Base-by-base conservation (phyloP, 92 coral and sea anemone species). In the Umimayanthus chanpuru region DNA sequence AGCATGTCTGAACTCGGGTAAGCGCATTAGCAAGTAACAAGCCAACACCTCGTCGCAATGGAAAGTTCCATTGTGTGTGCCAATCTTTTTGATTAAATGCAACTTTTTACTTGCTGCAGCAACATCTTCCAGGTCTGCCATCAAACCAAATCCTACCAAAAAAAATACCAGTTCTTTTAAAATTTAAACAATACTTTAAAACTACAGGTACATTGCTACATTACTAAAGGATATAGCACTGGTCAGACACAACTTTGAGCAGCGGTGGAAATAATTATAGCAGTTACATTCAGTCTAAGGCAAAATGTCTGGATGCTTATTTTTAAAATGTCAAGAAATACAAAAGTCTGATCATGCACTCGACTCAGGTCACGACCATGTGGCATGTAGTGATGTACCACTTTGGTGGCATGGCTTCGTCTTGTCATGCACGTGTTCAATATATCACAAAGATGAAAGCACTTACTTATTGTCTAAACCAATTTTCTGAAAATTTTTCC, bases 21-120 rank as follows among this genome's bases (percentile, higher is more conserved):
- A 91, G 82, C 90, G 88, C 77, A 85, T 90, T n/a, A 96, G 89
- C 97, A 96, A 93, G 56, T 88, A 94, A 85, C 99, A 96, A 66
- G 99, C 99, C 49, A 96, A 75, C 15, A 88, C 99, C 79, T 96
- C 99, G 88, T 96, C 99, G 56, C 99, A 96, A 86, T 96, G 99
- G 67, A 96, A 96, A 9, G 96, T 95, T 5, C 99, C 99, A 93
- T 95, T 92, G 71, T 96, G 99, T 3, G 99, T 96, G 53, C 99
- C 99, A 43, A 96, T 96, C 77, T 88, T 95, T 55, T 90, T 88
- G 3, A 87, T 12, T 21, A 91, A 68, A 73, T 88, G 58, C 6
- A 61, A 23, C 40, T 88, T 95, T 85, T 95, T 95, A 32, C 78
- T 68, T 83, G 87, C 39, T 9, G 66, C 67, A 83, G 87, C 87